These are phyloP conservation scores for Cyaniris semiargus DNA, from an alignment of 2,888 invertebrate species.

Conservation along the genomic window DNA sequence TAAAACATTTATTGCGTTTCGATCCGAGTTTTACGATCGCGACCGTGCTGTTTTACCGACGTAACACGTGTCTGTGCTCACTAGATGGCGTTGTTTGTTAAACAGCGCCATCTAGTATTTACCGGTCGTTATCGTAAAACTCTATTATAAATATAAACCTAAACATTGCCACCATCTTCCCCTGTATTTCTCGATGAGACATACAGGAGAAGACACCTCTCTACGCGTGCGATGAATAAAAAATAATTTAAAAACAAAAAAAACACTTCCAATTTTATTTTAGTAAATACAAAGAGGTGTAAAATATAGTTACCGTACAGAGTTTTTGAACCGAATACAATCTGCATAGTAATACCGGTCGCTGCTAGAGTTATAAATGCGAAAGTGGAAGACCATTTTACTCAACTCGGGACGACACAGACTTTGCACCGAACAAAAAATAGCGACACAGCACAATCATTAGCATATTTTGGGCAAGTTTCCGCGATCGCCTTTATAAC, in stretches of 20 bases:
- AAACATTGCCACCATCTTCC: not conserved
- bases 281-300: conserved; percentile 31
- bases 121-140: not conserved
- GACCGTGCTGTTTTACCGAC: not conserved
- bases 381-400: conserved; percentile 6
- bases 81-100: not conserved
- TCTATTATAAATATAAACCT: not conserved
- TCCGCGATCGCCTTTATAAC: conserved; percentile 7
- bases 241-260: conserved; percentile 28
- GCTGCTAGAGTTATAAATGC: not conserved
- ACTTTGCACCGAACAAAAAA: not conserved
- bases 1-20: conserved; percentile 1
- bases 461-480: not conserved
- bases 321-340: conserved; percentile 8
- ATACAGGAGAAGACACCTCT: not conserved
- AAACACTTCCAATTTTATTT: conserved; percentile 29
- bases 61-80: not conserved
- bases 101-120: not conserved
- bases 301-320: conserved; percentile 24
- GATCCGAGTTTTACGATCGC: not conserved
- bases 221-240: conserved; percentile 22
- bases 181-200: not conserved
- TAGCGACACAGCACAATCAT: not conserved
- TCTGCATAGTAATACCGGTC: conserved; percentile 6
- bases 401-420: not conserved